Base-by-base conservation (phyloP, 1,140 invertebrate species). In the Brachystomella parvula region DNA sequence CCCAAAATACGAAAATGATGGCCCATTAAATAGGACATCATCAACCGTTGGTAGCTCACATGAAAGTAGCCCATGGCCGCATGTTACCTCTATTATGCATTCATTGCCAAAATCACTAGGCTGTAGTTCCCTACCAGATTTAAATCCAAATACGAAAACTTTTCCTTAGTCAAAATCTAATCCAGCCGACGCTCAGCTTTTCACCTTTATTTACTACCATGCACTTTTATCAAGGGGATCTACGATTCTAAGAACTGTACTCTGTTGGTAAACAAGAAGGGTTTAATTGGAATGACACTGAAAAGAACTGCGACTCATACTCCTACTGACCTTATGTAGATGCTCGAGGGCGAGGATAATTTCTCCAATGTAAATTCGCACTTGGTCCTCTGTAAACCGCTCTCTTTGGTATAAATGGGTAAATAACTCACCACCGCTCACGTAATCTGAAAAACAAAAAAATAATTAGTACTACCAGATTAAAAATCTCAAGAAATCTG, bases 341-440 rank as follows among this genome's bases (percentile, higher is more conserved):
- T 92, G 89, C 78, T 95, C 92, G 33, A 96, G 77, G 1, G 93
- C 93, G 60, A 95, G 80, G 74, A 94, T 89, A 73, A 96, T 88
- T 82, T 96, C 93, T 47, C 89, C 92, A 61, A 95, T 88, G 76
- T 95, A 94, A 75, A 94, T 86, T 69, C 87, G 81, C 19, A 94
- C 90, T 78, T 92, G 86, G 62, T 85, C 79, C 76, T 94, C 90
- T 47, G 84, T 85, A 77, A 96, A 95, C 72, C 86, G 83, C 75
- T 94, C 91, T 67, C 88, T 83, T 77, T 90, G 87, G 81, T 92
- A 94, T 29, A 96, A 79, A 80, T 95, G 92, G 0, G 90, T 94
- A 77, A 96, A 96, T 39, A 96, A 79, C 77, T 96, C 92, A 1
- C 93, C 93, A 57, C 93, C 93, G 75, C 87, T 88, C 24, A 95